phyloP scores from a whole-genome alignment of 1,140 invertebrate genomes.

The Anastatus disparis region DNA sequence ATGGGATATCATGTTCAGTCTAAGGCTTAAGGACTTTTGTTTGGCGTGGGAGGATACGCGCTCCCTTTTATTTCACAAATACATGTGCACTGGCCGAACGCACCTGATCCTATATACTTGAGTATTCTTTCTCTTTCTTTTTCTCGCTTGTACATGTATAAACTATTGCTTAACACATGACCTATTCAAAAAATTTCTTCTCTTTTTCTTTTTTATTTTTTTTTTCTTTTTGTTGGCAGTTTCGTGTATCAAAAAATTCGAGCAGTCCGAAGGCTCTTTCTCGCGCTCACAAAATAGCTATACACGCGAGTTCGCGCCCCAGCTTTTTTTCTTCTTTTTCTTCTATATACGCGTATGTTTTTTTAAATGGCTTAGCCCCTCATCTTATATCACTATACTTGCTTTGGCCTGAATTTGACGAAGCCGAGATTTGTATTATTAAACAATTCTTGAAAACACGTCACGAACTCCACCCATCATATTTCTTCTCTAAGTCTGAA shows the following conservation, averaged over 20 bases:
- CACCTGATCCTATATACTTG: neutral
- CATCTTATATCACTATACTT: too few relatives aligned
- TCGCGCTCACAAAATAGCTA: too few relatives aligned
- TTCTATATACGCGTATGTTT: neutral
- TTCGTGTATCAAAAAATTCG: neutral
- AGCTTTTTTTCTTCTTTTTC: neutral
- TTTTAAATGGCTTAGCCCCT: too few relatives aligned
- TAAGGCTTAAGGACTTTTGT: constrained; percentile 67
- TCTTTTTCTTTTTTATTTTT: neutral
- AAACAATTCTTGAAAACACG: too few relatives aligned
- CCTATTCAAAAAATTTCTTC: constrained; percentile 15
- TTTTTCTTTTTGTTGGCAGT: neutral
- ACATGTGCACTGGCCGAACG: neutral
- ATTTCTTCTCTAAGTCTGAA: too few relatives aligned
- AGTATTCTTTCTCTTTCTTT: neutral
- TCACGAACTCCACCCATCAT: too few relatives aligned
- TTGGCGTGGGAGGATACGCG: constrained; percentile 64
- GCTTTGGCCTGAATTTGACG: too few relatives aligned
- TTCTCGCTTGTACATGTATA: neutral
- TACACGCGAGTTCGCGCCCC: neutral
- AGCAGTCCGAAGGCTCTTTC: neutral
- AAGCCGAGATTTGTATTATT: too few relatives aligned
- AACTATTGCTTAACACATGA: neutral
- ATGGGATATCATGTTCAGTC: constrained; percentile 67
- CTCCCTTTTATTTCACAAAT: constrained; percentile 33